phyloP scores from a whole-genome alignment of 2,113 vertebrate species.

The Platanista minor region DNA sequence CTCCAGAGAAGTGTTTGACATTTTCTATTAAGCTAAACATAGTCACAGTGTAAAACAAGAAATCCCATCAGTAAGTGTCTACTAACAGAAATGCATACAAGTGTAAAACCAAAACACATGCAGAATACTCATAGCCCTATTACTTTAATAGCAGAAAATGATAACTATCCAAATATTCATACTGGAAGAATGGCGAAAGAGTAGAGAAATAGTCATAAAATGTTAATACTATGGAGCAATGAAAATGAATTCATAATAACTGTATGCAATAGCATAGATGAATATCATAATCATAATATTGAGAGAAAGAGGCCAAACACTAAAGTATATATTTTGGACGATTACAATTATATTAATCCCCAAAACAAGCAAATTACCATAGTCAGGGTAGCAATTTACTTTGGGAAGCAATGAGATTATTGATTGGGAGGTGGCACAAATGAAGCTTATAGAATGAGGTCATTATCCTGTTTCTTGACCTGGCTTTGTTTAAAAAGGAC shows the following conservation, averaged over 20 bases:
- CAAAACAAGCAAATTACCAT: neutral
- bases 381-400: neutral
- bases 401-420: neutral
- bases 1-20: neutral
- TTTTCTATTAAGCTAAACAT: neutral
- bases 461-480: neutral
- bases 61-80: neutral
- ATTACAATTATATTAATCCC: neutral
- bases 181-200: neutral
- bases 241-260: neutral
- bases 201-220: neutral
- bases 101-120: neutral
- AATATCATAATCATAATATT: neutral
- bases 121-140: neutral
- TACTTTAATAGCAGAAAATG: neutral
- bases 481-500: neutral
- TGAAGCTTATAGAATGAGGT: neutral
- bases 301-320: neutral
- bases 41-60: neutral
- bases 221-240: neutral
- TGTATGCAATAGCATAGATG: neutral
- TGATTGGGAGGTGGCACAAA: neutral
- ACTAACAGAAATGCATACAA: neutral
- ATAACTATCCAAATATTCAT: neutral
- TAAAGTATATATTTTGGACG: neutral